These are phyloP conservation scores for Corythaeola cristata DNA, from an alignment of 2,113 vertebrate genomes.

Conservation along the genomic window DNA sequence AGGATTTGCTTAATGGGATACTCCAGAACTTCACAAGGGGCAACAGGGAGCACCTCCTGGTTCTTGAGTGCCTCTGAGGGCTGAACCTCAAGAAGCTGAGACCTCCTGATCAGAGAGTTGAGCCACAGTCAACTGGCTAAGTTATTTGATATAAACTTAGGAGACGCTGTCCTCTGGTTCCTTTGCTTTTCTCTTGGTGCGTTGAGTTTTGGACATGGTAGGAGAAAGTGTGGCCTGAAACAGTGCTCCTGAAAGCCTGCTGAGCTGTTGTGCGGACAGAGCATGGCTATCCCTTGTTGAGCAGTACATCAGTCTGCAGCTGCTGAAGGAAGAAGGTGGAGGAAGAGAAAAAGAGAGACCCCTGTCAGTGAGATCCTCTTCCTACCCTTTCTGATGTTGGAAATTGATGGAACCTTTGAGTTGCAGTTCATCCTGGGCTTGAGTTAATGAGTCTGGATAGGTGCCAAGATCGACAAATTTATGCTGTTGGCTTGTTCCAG, in stretches of 20 bases:
- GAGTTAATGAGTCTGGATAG: background rate
- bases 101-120: background rate
- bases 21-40: background rate
- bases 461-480: background rate
- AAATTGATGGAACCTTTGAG: background rate
- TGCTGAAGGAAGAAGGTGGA: background rate
- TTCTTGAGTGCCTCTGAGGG: background rate
- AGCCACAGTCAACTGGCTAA: background rate
- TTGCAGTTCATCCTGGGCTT: background rate
- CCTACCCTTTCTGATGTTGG: background rate
- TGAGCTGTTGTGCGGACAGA: background rate
- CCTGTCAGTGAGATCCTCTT: background rate
- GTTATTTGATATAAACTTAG: too few species aligned
- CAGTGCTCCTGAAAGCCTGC: background rate
- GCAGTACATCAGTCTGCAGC: background rate
- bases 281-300: accelerated
- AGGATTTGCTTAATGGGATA: background rate
- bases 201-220: background rate
- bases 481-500: background rate
- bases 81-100: background rate
- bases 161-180: background rate
- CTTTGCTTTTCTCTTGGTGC: background rate
- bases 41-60: background rate
- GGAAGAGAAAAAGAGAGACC: background rate
- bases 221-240: background rate